phyloP scores from a whole-genome alignment of 1,140 invertebrate genomes.

The Dendrolimus kikuchii region DNA sequence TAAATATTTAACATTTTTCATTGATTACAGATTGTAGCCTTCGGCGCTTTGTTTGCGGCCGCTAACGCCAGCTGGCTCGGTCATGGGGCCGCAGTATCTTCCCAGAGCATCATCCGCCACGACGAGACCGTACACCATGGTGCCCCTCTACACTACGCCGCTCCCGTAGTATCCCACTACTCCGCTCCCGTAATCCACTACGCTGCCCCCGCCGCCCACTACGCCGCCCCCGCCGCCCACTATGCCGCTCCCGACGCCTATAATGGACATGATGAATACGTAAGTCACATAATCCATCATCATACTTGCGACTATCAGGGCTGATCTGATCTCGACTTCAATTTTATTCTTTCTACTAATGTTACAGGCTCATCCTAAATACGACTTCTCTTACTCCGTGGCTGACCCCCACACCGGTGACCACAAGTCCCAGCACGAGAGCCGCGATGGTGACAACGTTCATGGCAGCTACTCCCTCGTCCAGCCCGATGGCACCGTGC shows the following conservation, averaged over 20 bases:
- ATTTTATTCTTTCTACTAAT: neutral
- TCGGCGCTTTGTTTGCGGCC: conserved; percentile 35
- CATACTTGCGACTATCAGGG: neutral
- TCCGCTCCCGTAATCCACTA: conserved; percentile 25
- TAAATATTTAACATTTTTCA: conserved; percentile 1
- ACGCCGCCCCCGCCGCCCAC: conserved; percentile 31
- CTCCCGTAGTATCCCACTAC: conserved; percentile 28
- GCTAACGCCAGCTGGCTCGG: conserved; percentile 34
- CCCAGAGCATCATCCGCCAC: conserved; percentile 57
- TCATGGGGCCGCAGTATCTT: conserved; percentile 46
- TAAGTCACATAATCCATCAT: conserved; percentile 17
- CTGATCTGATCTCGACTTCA: neutral
- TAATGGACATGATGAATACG: conserved; percentile 41
- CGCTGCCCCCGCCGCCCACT: conserved; percentile 35
- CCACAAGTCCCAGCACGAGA: conserved; percentile 48
- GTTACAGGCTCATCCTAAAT: conserved; percentile 41
- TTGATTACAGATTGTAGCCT: conserved; percentile 30
- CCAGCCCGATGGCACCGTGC: conserved; percentile 48
- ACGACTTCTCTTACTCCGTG: conserved; percentile 70
- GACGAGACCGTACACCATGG: conserved; percentile 36
- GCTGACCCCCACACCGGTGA: conserved; percentile 56
- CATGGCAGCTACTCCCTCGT: conserved; percentile 45
- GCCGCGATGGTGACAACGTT: conserved; percentile 43
- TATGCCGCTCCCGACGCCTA: conserved; percentile 28
- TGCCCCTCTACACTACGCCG: conserved; percentile 31